Base-by-base conservation (phyloP, 2,113 vertebrate genomes). In the Hippoglossus stenolepis region DNA sequence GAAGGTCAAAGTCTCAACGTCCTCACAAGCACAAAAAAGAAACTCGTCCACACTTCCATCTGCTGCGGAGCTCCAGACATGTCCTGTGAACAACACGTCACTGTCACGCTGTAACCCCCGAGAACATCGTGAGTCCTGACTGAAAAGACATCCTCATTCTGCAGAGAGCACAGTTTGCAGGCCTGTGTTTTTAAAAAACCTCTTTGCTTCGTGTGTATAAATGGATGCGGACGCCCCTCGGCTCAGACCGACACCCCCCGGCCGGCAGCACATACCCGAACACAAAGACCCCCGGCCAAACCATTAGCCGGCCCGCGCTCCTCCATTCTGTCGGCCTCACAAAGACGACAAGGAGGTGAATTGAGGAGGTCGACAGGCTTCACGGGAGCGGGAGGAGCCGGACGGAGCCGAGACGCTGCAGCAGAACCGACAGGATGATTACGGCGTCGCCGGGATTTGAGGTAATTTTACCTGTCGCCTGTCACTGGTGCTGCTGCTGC, bases 201-300 rank as follows among this genome's bases (percentile, higher is more conserved):
- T 75, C 66, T 75, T 80, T 67, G 73, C 80, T 76, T 31, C 57
- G 35, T 0, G 4, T 13, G 65, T 7, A 65, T 28, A 68, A 74
- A 86, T 17, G n/a, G 62, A 45, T 17, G 15, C 5, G 3, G 40
- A 53, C 53, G 35, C 66, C 31, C 21, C 51, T 26, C 26, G 20
- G 45, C 15, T 71, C 49, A 1, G 31, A 53, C 65, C 38, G 11
- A 14, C n/a, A n/a, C n/a, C n/a, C n/a, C 14, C 31, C 35, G 65
- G 90, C 76, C 86, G 90, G 83, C 61, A 71, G 43, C 87, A 68
- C 84, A 84, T 88, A 89, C 76, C 80, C 23, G 23, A 79, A 78
- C 86, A 90, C 83, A 90, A 88, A 87, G 1, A 35, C 18, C 5
- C 31, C 31, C n/a, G 1, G 74, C 56, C 15, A 73, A 78, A 78